Base-by-base conservation (phyloP, 2,888 invertebrate genomes). In the Phortica magna region DNA sequence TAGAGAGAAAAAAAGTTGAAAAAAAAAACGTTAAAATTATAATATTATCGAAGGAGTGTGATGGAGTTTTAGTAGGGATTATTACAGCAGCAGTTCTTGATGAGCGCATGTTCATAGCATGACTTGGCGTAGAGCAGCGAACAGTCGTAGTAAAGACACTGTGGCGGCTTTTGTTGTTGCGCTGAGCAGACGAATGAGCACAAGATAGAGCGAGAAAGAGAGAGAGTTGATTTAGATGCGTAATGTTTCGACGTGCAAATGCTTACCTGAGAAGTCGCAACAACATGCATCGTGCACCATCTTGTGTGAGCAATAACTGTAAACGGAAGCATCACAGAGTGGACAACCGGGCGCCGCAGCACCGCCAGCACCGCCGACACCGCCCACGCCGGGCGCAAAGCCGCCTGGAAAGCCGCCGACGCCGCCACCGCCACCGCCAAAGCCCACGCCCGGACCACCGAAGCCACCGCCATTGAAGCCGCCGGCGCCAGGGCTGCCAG, bases 201-300 rank as follows among this genome's bases (percentile, higher is more conserved):
- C 14, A 7, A 53, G 53, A 41, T 57, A 67, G n/a, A 39, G 53
- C 4, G 67, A 68, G 43, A 68, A n/a, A 31, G 22, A 73, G 43
- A 73, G 53, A 72, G 22, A 77, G 73, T 48, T 48, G 74, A 72
- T 77, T 75, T 74, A n/a, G n/a, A n/a, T n/a, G n/a, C n/a, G n/a
- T n/a, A n/a, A n/a, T n/a, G n/a, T n/a, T n/a, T n/a, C n/a, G n/a
- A n/a, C n/a, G n/a, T n/a, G n/a, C n/a, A n/a, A n/a, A n/a, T n/a
- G n/a, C n/a, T n/a, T n/a, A 90, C 90, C 88, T 83, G 87, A 79
- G 81, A 85, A 87, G 81, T 94, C 93, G 83, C 96, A 96, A 88
- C 96, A 96, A 88, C 96, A 96, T 0, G 95, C 94, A 87, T 96
- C 96, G 84, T 96, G 96, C 5, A 94, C 93, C 76, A 96, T 93